Evolutionary conservation across 2,888 invertebrate species (phyloP).

Genomic region (Phasia obesa): DNA sequence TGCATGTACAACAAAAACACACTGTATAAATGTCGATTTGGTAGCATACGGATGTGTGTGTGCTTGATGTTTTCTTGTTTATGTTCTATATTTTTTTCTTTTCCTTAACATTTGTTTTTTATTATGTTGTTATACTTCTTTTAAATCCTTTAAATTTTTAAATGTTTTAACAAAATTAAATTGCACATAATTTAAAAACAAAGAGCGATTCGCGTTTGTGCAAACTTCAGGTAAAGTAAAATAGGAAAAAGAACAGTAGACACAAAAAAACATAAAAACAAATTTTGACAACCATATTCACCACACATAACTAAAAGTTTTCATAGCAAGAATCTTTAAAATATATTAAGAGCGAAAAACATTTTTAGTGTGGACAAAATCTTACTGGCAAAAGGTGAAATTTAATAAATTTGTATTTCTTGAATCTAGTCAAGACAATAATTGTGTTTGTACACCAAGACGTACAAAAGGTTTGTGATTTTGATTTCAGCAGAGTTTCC

Average conservation of each 20-base stretch:
- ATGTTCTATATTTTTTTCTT: conserved; percentile 64
- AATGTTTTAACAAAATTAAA: conserved; percentile 13
- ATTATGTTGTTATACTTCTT: background rate
- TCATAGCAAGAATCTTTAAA: background rate
- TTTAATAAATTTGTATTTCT: too few species aligned
- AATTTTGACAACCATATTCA: conserved; percentile 18
- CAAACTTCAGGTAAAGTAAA: too few species aligned
- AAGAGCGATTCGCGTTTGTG: conserved; percentile 11
- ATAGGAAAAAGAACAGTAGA: background rate
- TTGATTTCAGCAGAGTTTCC: too few species aligned
- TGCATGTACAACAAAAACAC: conserved; percentile 16
- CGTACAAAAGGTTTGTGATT: too few species aligned
- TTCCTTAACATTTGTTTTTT: conserved; percentile 61
- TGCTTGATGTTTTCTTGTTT: conserved; percentile 4
- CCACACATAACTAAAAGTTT: background rate
- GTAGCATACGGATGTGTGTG: conserved; percentile 7
- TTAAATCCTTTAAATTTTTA: conserved; percentile 2
- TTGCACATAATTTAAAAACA: background rate
- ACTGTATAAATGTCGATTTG: conserved; percentile 26
- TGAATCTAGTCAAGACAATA: too few species aligned
- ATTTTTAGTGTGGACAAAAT: background rate
- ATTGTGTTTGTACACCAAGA: too few species aligned
- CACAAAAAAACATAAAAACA: conserved; percentile 33
- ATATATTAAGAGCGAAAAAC: background rate
- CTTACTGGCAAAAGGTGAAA: background rate